These are phyloP conservation scores for Mythimna albipuncta DNA, from an alignment of 2,888 invertebrate genomes.

Conservation along the genomic window DNA sequence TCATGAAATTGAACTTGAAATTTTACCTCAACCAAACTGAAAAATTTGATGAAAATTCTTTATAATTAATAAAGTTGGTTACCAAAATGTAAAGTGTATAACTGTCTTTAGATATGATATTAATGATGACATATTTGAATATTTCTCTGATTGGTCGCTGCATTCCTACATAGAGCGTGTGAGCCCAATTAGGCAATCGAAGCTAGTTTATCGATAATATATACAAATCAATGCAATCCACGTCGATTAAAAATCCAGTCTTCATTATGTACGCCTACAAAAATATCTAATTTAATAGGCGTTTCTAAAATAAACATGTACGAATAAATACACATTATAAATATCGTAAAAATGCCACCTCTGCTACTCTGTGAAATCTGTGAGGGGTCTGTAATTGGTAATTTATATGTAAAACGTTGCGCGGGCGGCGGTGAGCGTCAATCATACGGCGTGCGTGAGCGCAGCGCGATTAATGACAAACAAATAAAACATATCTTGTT, in stretches of 20 bases:
- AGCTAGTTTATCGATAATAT: slow-evolving; percentile 58
- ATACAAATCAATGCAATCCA: slow-evolving; percentile 51
- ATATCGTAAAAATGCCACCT: slow-evolving; percentile 69
- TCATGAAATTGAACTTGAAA: not conserved
- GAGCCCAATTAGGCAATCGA: slow-evolving; percentile 50
- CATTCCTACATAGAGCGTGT: slow-evolving; percentile 48
- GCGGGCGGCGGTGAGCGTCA: slow-evolving; percentile 80
- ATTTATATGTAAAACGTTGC: slow-evolving; percentile 88
- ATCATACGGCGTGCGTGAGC: slow-evolving; percentile 71
- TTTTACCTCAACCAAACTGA: not conserved
- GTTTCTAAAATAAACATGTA: slow-evolving; percentile 52
- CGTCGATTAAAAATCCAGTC: slow-evolving; percentile 56
- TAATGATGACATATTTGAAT: slow-evolving; percentile 26
- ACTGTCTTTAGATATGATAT: slow-evolving; percentile 6
- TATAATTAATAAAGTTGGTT: not conserved
- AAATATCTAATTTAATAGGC: slow-evolving; percentile 42
- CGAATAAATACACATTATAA: slow-evolving; percentile 45
- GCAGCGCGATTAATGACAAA: slow-evolving; percentile 60
- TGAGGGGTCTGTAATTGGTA: slow-evolving; percentile 78
- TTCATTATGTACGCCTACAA: slow-evolving; percentile 42
- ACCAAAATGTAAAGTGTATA: slow-evolving; percentile 9
- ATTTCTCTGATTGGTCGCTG: slow-evolving; percentile 29
- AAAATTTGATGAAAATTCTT: not conserved
- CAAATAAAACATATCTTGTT: slow-evolving; percentile 65
- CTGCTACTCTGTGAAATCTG: slow-evolving; percentile 67